A percentile compares a stretch with the other conserved stretches of the same genome.
Evolutionary conservation across 2,888 invertebrate species (phyloP).

Genomic region (Rotaria socialis): DNA sequence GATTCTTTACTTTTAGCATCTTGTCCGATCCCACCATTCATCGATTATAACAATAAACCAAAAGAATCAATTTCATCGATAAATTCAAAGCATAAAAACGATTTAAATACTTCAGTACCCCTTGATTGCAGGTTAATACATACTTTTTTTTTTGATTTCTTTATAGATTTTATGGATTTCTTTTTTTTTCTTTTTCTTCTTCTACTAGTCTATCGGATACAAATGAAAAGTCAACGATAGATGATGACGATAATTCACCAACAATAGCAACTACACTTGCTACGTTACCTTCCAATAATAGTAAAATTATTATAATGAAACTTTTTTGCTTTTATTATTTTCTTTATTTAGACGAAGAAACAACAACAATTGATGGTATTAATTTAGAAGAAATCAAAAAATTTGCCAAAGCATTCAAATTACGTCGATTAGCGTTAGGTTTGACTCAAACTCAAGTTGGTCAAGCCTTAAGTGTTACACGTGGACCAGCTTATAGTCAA

Average conservation of each 20-base stretch:
- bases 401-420: slow-evolving; percentile 92
- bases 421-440: slow-evolving; percentile 83
- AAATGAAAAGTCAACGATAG: background rate
- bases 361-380: slow-evolving; percentile 86
- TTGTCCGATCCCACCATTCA: background rate
- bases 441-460: slow-evolving; percentile 82
- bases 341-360: background rate
- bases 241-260: slow-evolving; percentile 24
- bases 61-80: background rate
- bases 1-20: background rate
- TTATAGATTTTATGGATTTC: background rate
- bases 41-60: background rate
- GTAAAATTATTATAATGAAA: background rate
- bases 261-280: slow-evolving; percentile 24
- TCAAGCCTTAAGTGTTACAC: slow-evolving; percentile 87
- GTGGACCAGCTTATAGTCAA: slow-evolving; percentile 96
- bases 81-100: background rate
- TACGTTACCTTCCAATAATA: background rate
- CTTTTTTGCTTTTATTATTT: background rate
- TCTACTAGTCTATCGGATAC: background rate
- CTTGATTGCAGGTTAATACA: background rate
- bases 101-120: background rate
- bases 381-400: slow-evolving; percentile 96
- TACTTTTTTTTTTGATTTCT: background rate
- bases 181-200: background rate